Base-by-base conservation (phyloP, 2,797 vertebrate genomes). In the Schizopygopsis malacanthus region DNA sequence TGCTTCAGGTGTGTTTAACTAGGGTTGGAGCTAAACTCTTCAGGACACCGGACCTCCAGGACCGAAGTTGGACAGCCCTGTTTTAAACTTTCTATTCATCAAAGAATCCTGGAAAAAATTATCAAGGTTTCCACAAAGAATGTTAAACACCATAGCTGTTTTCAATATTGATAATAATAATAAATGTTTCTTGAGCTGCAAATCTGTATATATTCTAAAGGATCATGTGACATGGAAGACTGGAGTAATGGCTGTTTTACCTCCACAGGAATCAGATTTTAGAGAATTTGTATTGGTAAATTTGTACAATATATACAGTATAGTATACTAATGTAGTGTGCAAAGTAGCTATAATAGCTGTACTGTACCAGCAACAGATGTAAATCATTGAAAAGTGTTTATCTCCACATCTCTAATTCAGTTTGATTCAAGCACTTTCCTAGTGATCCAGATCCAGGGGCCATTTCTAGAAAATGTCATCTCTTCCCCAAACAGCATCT, bases 381-480 rank as follows among this genome's bases (percentile, higher is more conserved):
- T 18, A 80, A n/a, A 47, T 33, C 16, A 56, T 12, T 25, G 25
- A 61, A 65, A 75, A 33, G 41, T n/a, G 18, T n/a, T 59, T 18
- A 12, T 59, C 28, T 76, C n/a, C 33, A 54, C 13, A 67, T 75
- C 16, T 25, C 43, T 43, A 12, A 41, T 56, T 54, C 67, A 63
- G 47, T 65, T 52, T 20, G 82, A 41, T 75, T 83, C 11, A 2
- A 65, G 45, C 33, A 18, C 75, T 72, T 59, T 73, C 25, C 41
- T 28, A 52, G 33, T 73, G 70, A 80, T 85, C 39, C 65, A 73
- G 65, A 71, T 80, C 84, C 84, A 80, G 56, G 39, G 43, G 77
- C 67, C 41, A 73, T 73, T 72, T 85, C 43, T 81, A 54, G 47
- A 79, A 16, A 70, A 59, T 41, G 52, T 50, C 50, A 8, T 69